Evolutionary conservation across 37 sponge, comb jelly and placozoan genomes (phyloP), one percentile per base, ranked within the genome.

Genomic region (Axinella damicornis): DNA sequence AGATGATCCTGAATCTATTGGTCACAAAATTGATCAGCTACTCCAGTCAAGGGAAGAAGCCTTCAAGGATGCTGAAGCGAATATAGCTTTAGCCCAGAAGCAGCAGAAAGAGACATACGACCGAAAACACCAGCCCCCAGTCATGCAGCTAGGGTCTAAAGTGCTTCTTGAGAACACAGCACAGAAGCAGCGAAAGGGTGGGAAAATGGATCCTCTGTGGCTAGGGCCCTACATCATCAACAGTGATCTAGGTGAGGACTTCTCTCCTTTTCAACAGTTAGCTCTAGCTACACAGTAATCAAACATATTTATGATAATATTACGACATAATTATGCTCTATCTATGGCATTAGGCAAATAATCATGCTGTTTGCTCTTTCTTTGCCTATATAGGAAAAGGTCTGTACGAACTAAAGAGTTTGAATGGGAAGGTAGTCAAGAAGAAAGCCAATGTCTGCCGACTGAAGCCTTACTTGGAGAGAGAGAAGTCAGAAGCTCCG

Each of bases 61-160:
- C 16, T 71, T 71, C 36, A 38, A 15, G 18, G 41, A 71, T 20
- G 83, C 56, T 18, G 46, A 72, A 12, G 35, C 20, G 37, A 83
- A 83, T 27, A 83, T 83, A 9, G 30, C 15, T 18, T n/a, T 24
- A 56, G 73, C 73, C 30, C 83, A 83, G 37, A 53, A 27, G 35
- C 20, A 71, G 24, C 83, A 83, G 63, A 83, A 83, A 65, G 63
- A 71, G 14, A 11, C n/a, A 5, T 83, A 83, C 73, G 83, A 83
- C 39, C 13, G 39, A 33, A 73, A 25, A 38, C 74, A 60, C 83
- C 73, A 66, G 27, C n/a, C 68, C 14, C 21, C 32, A 59, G 20
- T 22, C 57, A 22, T 83, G 17, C 32, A 28, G 39, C n/a, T 57
- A 38, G 83, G 64, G 31, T 34, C 40, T n/a, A 31, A 56, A 46